A percentile compares a stretch with the other conserved stretches of the same genome.
phyloP scores from a whole-genome alignment of 2,797 vertebrate genomes.

The Acipenser transmontanus region DNA sequence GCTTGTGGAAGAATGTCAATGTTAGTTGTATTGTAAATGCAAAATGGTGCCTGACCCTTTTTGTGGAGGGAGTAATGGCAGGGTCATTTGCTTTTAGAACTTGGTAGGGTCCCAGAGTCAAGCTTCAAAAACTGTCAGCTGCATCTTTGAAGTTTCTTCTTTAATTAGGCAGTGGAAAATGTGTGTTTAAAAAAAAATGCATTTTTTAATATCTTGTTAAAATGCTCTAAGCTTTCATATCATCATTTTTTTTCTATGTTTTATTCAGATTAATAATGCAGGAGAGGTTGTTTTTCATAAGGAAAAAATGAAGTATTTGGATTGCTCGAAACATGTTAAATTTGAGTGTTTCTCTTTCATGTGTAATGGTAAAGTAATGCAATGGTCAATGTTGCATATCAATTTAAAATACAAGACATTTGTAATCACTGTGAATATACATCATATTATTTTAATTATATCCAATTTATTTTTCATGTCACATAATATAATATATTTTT shows the following conservation, averaged over 20 bases:
- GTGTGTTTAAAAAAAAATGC: conserved; percentile 61
- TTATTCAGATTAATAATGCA: neutral
- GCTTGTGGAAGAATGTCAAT: conserved; percentile 57
- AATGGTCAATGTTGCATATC: no score
- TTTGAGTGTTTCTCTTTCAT: no score
- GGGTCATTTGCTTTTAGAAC: conserved; percentile 79
- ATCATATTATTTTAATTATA: no score
- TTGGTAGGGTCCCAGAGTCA: conserved; percentile 75
- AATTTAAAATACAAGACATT: no score
- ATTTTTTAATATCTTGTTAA: conserved; percentile 44
- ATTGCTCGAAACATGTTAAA: no score
- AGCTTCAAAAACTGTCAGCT: conserved; percentile 80
- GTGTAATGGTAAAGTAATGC: no score
- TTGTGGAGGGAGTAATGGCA: conserved; percentile 68
- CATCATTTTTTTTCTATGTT: neutral
- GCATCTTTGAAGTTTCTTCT: conserved; percentile 82
- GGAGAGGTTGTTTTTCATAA: conserved; percentile 21
- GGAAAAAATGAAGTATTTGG: neutral
- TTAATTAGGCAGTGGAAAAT: conserved; percentile 72
- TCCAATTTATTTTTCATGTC: no score
- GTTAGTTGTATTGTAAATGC: conserved; percentile 68
- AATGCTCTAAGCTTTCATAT: conserved; percentile 35
- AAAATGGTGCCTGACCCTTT: conserved; percentile 75
- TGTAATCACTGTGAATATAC: no score
- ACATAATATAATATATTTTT: no score